These are phyloP conservation scores for Dasysyrphus albostriatus DNA, from an alignment of 2,888 invertebrate species.

Conservation along the genomic window DNA sequence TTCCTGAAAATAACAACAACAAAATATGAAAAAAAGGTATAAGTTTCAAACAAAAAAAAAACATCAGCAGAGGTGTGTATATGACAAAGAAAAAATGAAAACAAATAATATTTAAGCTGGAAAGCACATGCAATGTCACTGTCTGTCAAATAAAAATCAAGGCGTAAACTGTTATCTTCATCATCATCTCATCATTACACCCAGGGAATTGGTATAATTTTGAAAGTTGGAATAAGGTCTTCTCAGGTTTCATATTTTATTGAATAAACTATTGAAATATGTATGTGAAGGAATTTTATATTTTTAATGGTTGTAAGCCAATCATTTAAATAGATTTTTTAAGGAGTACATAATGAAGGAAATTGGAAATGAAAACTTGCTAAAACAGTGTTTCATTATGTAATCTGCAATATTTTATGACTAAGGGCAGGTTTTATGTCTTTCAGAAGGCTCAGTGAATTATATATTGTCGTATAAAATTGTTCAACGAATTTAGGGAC, in stretches of 20 bases:
- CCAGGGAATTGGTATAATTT: constrained; percentile 19
- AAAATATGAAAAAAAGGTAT: constrained; percentile 16
- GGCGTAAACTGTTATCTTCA: constrained; percentile 70
- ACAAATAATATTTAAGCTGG: constrained; percentile 38
- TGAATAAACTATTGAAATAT: not conserved
- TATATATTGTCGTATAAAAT: not conserved
- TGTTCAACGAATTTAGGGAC: not conserved
- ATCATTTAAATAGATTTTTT: not conserved
- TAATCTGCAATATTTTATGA: not conserved
- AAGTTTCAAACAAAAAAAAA: constrained; percentile 21
- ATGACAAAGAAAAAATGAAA: constrained; percentile 26
- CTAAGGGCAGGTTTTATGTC: not conserved
- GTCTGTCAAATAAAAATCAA: constrained; percentile 71
- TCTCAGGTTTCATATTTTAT: not conserved
- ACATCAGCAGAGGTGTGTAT: not conserved
- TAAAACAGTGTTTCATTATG: not conserved
- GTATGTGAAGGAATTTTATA: not conserved
- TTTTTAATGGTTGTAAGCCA: not conserved
- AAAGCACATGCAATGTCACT: constrained; percentile 69
- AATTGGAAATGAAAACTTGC: not conserved
- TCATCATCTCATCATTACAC: constrained; percentile 38
- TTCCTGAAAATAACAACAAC: constrained; percentile 31
- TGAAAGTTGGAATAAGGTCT: not conserved
- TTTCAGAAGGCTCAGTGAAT: not conserved
- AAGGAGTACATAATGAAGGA: not conserved